Percentiles rank a stretch among this genome's conserved stretches.
These are phyloP conservation scores for Embidobia sp. DNA, from an alignment of 2,888 invertebrate genomes.

Conservation along the genomic window DNA sequence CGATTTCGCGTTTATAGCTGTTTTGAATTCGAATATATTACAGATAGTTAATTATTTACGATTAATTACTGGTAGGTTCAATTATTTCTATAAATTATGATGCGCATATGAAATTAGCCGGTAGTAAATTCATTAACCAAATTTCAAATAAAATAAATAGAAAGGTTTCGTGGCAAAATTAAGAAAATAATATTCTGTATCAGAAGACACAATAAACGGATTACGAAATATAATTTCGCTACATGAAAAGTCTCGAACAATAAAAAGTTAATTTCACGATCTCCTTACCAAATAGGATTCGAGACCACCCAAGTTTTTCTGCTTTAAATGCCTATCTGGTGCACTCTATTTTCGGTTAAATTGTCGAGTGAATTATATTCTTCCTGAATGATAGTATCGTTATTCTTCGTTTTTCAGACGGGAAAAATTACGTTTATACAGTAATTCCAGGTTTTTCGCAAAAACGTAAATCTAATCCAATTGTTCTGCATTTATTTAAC, in stretches of 20 bases:
- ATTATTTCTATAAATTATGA: no score
- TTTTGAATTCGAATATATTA: no score
- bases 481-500: slow-evolving; percentile 1
- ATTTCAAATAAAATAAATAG: no score
- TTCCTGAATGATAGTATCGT: slow-evolving; percentile 14
- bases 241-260: slow-evolving; percentile 2
- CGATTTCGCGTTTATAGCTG: no score
- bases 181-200: no score
- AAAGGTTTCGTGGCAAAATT: no score
- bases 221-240: no score
- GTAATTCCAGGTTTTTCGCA: slow-evolving; percentile 11
- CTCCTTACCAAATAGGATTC: slow-evolving; percentile 12
- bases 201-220: no score
- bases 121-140: no score
- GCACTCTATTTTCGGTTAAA: slow-evolving; percentile 20
- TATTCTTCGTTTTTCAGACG: slow-evolving; percentile 17
- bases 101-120: no score
- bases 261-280: slow-evolving; percentile 19
- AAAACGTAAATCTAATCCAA: slow-evolving; percentile 30
- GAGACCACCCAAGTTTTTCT: slow-evolving; percentile 4
- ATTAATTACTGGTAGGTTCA: no score
- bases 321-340: slow-evolving; percentile 3
- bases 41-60: no score
- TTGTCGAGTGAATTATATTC: slow-evolving; percentile 19
- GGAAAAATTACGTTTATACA: slow-evolving; percentile 33